Percentiles rank a stretch among this genome's conserved stretches.
Evolutionary conservation across 2,113 vertebrate species (phyloP).

Genomic region (Mus spicilegus): DNA sequence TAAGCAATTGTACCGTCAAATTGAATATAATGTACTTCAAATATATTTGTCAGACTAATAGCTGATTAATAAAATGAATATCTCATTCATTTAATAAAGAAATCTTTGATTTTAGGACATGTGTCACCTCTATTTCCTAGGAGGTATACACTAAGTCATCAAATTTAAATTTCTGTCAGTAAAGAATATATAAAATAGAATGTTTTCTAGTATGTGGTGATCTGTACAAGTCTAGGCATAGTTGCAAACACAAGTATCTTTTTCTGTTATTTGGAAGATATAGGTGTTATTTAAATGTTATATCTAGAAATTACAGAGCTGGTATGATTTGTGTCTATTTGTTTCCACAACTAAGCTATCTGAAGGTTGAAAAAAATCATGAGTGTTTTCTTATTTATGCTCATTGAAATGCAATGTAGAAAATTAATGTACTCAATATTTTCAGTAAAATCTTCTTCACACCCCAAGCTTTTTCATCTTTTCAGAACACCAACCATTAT

Average conservation of each 20-base stretch:
- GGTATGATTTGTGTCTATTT: neutral
- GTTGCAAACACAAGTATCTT: neutral
- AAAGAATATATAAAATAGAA: neutral
- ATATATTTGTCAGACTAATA: neutral
- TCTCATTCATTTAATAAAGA: neutral
- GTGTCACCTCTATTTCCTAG: neutral
- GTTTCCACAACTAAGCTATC: slow-evolving; percentile 12
- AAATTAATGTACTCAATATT: neutral
- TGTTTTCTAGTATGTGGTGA: neutral
- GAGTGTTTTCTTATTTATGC: slow-evolving; percentile 20
- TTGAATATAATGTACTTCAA: neutral
- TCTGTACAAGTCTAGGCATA: neutral
- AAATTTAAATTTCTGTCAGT: neutral
- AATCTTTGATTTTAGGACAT: neutral
- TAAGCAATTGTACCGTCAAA: neutral
- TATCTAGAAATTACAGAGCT: neutral
- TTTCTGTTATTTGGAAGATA: neutral
- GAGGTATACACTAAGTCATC: neutral
- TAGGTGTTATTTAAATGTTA: neutral
- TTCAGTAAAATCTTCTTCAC: slow-evolving; percentile 26
- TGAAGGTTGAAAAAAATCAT: neutral
- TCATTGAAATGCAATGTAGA: neutral
- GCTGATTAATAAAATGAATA: neutral
- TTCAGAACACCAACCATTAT: neutral
- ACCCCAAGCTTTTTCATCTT: neutral